phyloP scores from a whole-genome alignment of 2,113 vertebrate species.

The zebrafish (Danio rerio) region DNA sequence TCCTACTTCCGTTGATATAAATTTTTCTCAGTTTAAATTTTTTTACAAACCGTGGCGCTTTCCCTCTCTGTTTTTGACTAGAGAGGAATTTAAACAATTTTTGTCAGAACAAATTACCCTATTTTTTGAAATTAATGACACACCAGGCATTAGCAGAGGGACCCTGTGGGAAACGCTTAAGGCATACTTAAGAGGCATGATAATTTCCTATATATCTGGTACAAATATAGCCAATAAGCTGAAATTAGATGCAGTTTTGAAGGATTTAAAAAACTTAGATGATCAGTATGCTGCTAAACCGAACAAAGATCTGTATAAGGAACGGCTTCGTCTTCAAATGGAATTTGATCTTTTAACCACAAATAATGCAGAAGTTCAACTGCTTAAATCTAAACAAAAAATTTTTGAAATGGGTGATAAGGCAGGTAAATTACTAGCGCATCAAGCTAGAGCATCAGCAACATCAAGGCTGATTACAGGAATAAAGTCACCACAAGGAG shows the following conservation, averaged over 20 bases:
- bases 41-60: not conserved
- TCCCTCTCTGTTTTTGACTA: constrained; percentile 7
- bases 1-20: not conserved
- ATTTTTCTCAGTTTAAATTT: not conserved
- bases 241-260: not conserved
- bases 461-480: not conserved
- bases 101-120: not conserved
- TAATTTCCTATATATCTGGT: not conserved
- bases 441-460: constrained; percentile 3
- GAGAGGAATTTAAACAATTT: constrained; percentile 11
- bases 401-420: not conserved
- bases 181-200: constrained; percentile 5
- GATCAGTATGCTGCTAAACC: not conserved
- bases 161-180: not conserved
- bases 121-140: not conserved
- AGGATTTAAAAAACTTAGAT: not conserved
- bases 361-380: not conserved
- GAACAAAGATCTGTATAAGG: not conserved
- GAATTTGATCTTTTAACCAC: not conserved
- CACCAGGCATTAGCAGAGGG: not conserved
- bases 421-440: constrained; percentile 1
- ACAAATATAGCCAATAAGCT: not conserved
- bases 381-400: not conserved
- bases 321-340: not conserved
- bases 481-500: not conserved